Conservation (phyloP, 2,888 invertebrate genomes). For the Rhogogaster chlorosoma region DNA sequence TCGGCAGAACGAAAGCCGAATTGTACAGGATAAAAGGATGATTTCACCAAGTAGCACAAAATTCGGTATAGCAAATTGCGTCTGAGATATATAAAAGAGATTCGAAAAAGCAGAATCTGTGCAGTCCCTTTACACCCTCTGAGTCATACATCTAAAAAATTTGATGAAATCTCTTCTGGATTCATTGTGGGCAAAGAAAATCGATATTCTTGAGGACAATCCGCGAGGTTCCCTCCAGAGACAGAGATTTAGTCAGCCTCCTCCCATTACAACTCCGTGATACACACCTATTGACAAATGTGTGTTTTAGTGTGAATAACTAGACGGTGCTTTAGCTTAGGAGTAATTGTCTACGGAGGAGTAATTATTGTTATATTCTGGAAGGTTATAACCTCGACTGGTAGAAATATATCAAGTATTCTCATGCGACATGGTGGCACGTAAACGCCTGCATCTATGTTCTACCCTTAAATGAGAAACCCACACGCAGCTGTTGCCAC, state of each 20-base stretch:
- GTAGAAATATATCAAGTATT: not conserved
- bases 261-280: not conserved
- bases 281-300: not conserved
- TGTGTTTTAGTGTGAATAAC: not conserved
- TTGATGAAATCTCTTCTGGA: not conserved
- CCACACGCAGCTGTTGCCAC: slow-evolving; percentile 34
- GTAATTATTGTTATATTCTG: not conserved
- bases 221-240: not conserved
- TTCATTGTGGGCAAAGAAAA: not conserved
- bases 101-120: no score
- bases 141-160: not conserved
- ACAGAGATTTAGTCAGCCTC: not conserved
- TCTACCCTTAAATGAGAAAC: slow-evolving; percentile 28
- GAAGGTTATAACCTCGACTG: not conserved
- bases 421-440: not conserved
- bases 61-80: no score
- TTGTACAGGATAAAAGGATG: no score
- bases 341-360: not conserved
- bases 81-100: no score
- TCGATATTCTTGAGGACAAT: not conserved
- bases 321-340: not conserved
- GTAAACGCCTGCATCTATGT: not conserved
- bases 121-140: no score
- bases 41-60: no score
- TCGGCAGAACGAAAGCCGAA: no score